Percentiles rank a stretch among this genome's conserved stretches.
Conservation (phyloP, 2,113 vertebrate genomes). For the Mus pahari region DNA sequence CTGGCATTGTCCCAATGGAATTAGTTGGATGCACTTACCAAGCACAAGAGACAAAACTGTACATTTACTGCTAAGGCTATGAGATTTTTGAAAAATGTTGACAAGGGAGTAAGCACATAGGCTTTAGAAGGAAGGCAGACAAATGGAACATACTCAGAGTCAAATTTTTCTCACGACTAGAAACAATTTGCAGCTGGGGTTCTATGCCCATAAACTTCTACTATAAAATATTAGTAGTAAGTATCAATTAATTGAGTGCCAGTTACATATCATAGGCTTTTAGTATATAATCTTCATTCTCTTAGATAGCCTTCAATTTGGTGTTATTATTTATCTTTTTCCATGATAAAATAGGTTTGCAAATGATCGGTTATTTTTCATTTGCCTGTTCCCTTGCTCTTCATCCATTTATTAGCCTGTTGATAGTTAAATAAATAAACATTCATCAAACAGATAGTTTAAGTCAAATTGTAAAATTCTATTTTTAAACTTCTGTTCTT, state of each 20-base stretch:
- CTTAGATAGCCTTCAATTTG: background rate
- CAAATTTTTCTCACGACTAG: background rate
- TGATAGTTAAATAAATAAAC: background rate
- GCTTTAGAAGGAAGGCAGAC: background rate
- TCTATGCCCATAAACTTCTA: background rate
- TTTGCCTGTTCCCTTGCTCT: background rate
- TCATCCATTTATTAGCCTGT: background rate
- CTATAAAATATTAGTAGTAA: background rate
- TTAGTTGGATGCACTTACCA: background rate
- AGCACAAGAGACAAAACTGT: background rate
- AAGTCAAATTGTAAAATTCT: background rate
- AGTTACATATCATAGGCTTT: background rate
- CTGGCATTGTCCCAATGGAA: background rate
- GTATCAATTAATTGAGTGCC: background rate
- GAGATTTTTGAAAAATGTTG: background rate
- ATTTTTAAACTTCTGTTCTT: background rate
- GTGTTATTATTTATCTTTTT: background rate
- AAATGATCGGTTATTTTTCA: background rate
- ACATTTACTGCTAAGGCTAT: background rate
- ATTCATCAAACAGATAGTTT: background rate
- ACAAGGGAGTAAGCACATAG: background rate
- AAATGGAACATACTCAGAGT: background rate
- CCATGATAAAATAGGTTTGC: background rate
- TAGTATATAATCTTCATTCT: conserved; percentile 25
- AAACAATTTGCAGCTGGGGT: background rate